These are phyloP conservation scores for Exocentrus adspersus DNA, from an alignment of 2,888 invertebrate genomes.

Conservation along the genomic window DNA sequence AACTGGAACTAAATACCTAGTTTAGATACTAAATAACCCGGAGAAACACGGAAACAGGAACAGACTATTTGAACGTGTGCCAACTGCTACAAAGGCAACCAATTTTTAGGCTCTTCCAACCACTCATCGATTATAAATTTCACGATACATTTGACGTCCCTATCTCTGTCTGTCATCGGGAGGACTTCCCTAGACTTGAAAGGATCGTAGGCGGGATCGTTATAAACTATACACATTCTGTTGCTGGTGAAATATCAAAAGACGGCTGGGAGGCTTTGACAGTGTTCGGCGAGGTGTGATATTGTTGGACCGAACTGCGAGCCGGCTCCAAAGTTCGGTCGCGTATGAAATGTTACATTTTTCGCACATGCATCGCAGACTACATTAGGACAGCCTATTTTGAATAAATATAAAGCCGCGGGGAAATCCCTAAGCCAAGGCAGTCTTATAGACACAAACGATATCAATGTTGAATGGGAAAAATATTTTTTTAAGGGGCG, in stretches of 20 bases:
- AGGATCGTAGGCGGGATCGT: conserved; percentile 36
- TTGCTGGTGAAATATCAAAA: conserved; percentile 60
- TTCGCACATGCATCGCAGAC: conserved; percentile 50
- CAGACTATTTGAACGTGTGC: conserved; percentile 42
- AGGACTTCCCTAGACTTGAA: conserved; percentile 31
- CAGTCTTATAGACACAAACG: neutral
- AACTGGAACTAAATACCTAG: conserved; percentile 37
- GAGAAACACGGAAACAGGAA: conserved; percentile 31
- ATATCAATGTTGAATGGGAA: neutral
- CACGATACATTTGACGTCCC: conserved; percentile 52
- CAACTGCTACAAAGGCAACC: conserved; percentile 40
- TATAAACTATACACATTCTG: conserved; percentile 55
- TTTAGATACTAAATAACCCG: conserved; percentile 36
- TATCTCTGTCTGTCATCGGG: conserved; percentile 48
- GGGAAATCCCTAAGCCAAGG: conserved; percentile 4
- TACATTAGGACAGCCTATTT: conserved; percentile 43
- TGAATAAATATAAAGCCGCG: conserved; percentile 16
- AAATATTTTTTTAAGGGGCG: neutral
- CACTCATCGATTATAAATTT: conserved; percentile 52
- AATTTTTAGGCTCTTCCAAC: conserved; percentile 42
- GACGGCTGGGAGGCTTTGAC: conserved; percentile 60
- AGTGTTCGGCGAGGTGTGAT: conserved; percentile 61
- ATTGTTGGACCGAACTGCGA: conserved; percentile 56
- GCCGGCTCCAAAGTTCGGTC: conserved; percentile 55
- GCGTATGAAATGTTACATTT: conserved; percentile 57